Evolutionary conservation across 2,888 invertebrate genomes (phyloP), one percentile per base, ranked within the genome.

Genomic region (Leptarthrus brevirostris): DNA sequence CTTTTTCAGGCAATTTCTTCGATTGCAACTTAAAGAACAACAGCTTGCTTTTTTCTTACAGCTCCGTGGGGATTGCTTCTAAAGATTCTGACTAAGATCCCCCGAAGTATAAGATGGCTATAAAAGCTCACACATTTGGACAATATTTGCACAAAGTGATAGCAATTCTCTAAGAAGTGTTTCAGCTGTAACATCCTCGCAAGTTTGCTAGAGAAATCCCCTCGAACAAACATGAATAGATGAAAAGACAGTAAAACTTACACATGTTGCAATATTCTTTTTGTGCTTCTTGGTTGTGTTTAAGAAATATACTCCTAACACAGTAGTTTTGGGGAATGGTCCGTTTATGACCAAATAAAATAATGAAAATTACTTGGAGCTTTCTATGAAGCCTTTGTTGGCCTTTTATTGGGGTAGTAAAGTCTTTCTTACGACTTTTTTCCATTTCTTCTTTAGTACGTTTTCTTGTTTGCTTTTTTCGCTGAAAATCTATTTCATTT

Each of bases 281-380:
- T 52, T 52, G 30, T 69, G 5, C 10, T 30, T 30, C 14, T 22
- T 30, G 26, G 18, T 44, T 36, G 44, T 22, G 54, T 72, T 72
- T 26, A 54, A 36, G 71, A 40, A 71, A 71, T 53, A 53, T 53
- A 24, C 52, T 54, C 54, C 71, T 18, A 14, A 53, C 8, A 36
- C 20, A 22, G 36, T 36, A 70, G 53, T 40, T 71, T 54, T 5
- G 3, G 6, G n/a, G 34, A 70, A 53, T 56, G 72, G 58, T 80
- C 79, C 80, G 80, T 83, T 83, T 82, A 83, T 83, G 78, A 80
- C 80, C 80, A 81, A 83, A 83, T 83, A 83, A 83, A 83, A 82
- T 83, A 82, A 83, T 83, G 82, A 80, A 82, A 83, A 83, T 82
- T 80, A 80, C 82, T 79, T 80, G 24, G 26, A 71, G 58, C 54